Percentiles rank a stretch among this genome's conserved stretches.
These are phyloP conservation scores for Puntigrus tetrazona DNA, from an alignment of 2,113 vertebrate species.

Conservation along the genomic window DNA sequence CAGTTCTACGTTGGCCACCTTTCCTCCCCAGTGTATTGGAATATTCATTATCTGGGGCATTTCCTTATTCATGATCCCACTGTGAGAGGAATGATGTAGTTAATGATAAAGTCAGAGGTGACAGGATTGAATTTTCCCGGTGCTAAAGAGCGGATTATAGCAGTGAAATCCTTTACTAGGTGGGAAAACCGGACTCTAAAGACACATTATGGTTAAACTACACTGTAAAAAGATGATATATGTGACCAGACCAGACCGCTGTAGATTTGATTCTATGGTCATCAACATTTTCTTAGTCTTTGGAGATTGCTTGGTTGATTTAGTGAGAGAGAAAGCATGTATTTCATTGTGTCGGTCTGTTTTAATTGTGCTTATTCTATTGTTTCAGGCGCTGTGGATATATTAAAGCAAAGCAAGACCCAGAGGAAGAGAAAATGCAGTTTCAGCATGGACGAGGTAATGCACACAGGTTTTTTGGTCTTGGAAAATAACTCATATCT, in stretches of 20 bases:
- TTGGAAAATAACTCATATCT: background rate
- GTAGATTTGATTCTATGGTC: background rate
- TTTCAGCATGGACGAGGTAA: slow-evolving; percentile 81
- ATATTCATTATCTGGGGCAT: slow-evolving; percentile 48
- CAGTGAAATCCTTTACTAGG: background rate
- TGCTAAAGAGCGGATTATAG: slow-evolving; percentile 9
- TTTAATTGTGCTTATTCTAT: slow-evolving; percentile 26
- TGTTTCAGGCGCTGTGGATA: slow-evolving; percentile 80
- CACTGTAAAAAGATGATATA: slow-evolving; percentile 11
- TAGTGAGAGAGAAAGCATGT: background rate
- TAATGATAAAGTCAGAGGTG: slow-evolving; percentile 45
- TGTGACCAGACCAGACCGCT: background rate
- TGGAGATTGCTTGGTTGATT: slow-evolving; percentile 1
- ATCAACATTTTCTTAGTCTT: slow-evolving; percentile 13
- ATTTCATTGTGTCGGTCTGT: background rate
- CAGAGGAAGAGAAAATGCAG: slow-evolving; percentile 84
- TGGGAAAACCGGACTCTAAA: background rate
- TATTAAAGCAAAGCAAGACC: slow-evolving; percentile 84
- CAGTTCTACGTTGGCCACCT: slow-evolving; percentile 34
- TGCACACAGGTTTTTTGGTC: slow-evolving; percentile 13
- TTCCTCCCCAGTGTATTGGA: slow-evolving; percentile 38
- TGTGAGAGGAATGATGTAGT: slow-evolving; percentile 23
- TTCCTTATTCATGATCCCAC: slow-evolving; percentile 50
- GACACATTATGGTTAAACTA: slow-evolving; percentile 8
- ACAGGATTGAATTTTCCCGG: slow-evolving; percentile 29